phyloP scores from a whole-genome alignment of 2,797 vertebrate species.

The Propithecus deckenii region DNA sequence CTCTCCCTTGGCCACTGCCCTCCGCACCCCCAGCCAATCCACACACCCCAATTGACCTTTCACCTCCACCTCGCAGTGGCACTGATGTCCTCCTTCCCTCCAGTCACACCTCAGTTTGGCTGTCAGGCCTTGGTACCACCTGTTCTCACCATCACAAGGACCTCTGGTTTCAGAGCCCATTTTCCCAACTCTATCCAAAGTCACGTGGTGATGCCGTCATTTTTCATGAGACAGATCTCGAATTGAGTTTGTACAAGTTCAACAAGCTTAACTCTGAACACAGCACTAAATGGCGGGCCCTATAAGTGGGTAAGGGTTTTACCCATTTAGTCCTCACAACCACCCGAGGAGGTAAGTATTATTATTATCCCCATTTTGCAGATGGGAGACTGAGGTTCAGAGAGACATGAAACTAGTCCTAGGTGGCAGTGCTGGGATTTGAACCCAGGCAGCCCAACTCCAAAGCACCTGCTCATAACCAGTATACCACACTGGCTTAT shows the following conservation, averaged over 20 bases:
- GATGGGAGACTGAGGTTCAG: background rate
- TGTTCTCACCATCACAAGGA: background rate
- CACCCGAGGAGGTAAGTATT: too few species aligned
- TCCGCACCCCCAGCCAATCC: background rate
- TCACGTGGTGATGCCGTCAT: too few species aligned
- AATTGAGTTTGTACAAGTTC: background rate
- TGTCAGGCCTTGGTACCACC: background rate
- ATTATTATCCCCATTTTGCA: background rate
- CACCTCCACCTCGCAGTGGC: too few species aligned
- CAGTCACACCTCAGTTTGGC: background rate
- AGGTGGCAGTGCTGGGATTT: background rate
- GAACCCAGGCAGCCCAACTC: background rate
- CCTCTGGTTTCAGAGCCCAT: background rate
- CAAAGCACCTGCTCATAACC: background rate
- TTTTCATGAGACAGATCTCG: background rate
- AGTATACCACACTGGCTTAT: background rate
- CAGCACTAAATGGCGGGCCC: background rate
- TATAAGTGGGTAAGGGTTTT: background rate
- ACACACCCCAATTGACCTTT: background rate
- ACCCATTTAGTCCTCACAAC: background rate
- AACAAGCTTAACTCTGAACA: background rate
- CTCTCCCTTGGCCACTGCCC: background rate
- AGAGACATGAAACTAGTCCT: background rate
- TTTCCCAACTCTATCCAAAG: background rate
- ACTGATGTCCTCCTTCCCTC: background rate